Evolutionary conservation across 2,113 vertebrate genomes (phyloP).

Genomic region (Anas platyrhynchos): DNA sequence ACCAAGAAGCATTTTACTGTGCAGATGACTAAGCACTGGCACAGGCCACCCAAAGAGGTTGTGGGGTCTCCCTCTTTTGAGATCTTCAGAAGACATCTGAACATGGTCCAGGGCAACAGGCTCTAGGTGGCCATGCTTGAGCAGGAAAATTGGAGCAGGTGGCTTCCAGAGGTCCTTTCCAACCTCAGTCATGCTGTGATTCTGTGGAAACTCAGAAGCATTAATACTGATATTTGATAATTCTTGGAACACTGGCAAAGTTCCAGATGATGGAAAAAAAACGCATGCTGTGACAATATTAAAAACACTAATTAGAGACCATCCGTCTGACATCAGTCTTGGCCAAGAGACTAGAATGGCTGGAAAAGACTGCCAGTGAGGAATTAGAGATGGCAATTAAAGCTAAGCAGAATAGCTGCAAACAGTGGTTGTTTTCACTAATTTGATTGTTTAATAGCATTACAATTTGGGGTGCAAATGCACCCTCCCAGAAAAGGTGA

Average conservation of each 20-base stretch:
- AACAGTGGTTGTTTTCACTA: neutral
- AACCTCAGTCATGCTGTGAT: neutral
- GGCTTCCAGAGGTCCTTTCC: neutral
- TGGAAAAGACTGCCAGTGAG: neutral
- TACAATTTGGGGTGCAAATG: neutral
- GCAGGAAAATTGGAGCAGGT: neutral
- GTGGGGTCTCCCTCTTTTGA: neutral
- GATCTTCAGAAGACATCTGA: neutral
- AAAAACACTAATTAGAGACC: neutral
- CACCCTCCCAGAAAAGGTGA: fast-evolving
- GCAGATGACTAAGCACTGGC: neutral
- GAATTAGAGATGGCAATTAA: neutral
- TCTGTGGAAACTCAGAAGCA: neutral
- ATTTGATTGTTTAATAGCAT: neutral
- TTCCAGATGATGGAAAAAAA: neutral
- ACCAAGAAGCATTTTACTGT: neutral
- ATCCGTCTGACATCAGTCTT: neutral
- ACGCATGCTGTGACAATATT: neutral
- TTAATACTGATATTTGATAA: neutral
- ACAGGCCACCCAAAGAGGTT: fast-evolving
- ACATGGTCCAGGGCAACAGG: neutral
- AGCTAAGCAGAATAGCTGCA: neutral
- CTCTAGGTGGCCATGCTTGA: neutral
- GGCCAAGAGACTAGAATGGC: neutral
- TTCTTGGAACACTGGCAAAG: neutral